These are phyloP conservation scores for Macaria notata DNA, from an alignment of 2,888 invertebrate genomes.

Conservation along the genomic window DNA sequence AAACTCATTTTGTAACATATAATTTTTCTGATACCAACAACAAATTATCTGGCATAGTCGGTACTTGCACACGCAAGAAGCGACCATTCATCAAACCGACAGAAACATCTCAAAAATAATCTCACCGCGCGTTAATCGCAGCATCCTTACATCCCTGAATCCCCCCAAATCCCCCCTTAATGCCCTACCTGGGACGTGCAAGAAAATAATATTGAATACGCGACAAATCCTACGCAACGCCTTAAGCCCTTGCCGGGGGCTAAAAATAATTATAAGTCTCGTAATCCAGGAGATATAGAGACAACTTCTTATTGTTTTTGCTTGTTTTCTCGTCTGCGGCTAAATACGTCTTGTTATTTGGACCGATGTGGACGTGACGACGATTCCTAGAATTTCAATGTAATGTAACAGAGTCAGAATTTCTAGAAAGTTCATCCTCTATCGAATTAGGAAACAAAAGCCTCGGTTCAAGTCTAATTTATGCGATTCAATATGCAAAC, in stretches of 20 bases:
- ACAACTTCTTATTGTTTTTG: slow-evolving; percentile 52
- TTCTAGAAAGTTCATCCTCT: no score
- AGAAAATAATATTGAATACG: slow-evolving; percentile 79
- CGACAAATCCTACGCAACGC: slow-evolving; percentile 73
- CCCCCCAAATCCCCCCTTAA: slow-evolving; percentile 46
- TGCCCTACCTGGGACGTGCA: slow-evolving; percentile 59
- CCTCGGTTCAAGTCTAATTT: background rate
- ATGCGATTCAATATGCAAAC: background rate
- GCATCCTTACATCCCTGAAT: slow-evolving; percentile 46
- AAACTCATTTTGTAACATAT: no score
- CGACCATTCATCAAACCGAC: slow-evolving; percentile 28
- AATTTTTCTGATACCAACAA: no score
- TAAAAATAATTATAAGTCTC: slow-evolving; percentile 59
- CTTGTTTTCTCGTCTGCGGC: slow-evolving; percentile 36
- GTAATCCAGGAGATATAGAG: slow-evolving; percentile 51
- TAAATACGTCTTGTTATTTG: background rate
- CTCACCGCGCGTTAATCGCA: slow-evolving; percentile 24
- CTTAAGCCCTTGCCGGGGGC: slow-evolving; percentile 72
- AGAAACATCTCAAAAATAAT: slow-evolving; percentile 34
- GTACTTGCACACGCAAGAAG: no score
- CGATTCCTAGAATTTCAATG: no score
- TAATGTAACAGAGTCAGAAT: no score
- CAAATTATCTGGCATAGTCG: no score
- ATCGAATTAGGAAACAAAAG: no score
- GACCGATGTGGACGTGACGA: background rate